Conservation (phyloP, 2,888 invertebrate species). For the Melolontha melolontha region DNA sequence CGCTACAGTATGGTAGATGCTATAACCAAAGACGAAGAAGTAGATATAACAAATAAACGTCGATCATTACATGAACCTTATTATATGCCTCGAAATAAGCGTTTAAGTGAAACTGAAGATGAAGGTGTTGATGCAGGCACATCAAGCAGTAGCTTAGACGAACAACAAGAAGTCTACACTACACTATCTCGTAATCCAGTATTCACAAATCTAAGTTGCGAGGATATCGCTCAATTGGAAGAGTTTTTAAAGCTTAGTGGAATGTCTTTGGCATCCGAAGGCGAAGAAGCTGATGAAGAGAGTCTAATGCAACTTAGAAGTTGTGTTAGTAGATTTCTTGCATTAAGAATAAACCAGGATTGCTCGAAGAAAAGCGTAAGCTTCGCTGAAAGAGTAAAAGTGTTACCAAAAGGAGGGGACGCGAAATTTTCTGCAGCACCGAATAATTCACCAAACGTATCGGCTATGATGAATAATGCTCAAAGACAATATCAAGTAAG, state of each 20-base stretch:
- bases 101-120: conserved; percentile 68
- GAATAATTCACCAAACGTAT: conserved; percentile 82
- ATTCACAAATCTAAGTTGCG: conserved; percentile 69
- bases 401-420: conserved; percentile 69
- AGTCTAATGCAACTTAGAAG: conserved; percentile 78
- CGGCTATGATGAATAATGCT: conserved; percentile 67
- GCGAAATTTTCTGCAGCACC: conserved; percentile 68
- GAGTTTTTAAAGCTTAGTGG: conserved; percentile 79
- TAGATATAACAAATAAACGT: conserved; percentile 69
- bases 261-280: conserved; percentile 73
- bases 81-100: conserved; percentile 63
- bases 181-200: conserved; percentile 54
- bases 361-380: conserved; percentile 80
- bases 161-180: conserved; percentile 66
- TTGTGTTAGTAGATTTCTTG: conserved; percentile 78
- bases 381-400: conserved; percentile 75
- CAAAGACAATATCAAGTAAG: conserved; percentile 73
- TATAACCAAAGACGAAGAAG: conserved; percentile 61
- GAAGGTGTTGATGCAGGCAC: conserved; percentile 71
- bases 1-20: conserved; percentile 87
- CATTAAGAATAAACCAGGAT: conserved; percentile 78
- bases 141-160: conserved; percentile 71
- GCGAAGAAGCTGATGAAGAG: conserved; percentile 76
- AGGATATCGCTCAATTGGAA: conserved; percentile 75
- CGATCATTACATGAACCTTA: conserved; percentile 83